These are phyloP conservation scores for Leptodactylus fuscus DNA, from an alignment of 2,113 vertebrate species.

Conservation along the genomic window DNA sequence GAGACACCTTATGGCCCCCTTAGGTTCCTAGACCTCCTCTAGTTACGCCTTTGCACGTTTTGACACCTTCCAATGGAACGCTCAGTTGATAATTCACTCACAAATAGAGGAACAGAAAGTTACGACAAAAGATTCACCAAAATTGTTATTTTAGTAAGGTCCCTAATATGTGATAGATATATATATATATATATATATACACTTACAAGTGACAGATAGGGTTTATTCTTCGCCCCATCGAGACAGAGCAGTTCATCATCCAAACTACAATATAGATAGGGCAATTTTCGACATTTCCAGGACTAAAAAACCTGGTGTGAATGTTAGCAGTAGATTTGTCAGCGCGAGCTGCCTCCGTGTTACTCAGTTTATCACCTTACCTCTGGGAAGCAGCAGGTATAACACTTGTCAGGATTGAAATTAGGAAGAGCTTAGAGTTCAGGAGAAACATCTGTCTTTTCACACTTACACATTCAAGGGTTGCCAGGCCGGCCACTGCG, in stretches of 20 bases:
- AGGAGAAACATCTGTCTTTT: constrained; percentile 55
- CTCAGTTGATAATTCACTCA: no score
- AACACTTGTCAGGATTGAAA: constrained; percentile 16
- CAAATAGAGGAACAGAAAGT: no score
- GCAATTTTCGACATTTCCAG: not conserved
- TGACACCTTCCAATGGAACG: no score
- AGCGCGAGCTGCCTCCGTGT: constrained; percentile 17
- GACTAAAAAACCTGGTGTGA: not conserved
- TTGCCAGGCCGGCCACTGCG: constrained; percentile 99
- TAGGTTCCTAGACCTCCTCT: no score
- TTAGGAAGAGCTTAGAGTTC: constrained; percentile 6
- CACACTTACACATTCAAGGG: constrained; percentile 95
- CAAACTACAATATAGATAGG: not conserved
- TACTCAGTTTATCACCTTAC: constrained; percentile 18
- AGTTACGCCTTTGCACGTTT: no score
- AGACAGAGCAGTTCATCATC: not conserved
- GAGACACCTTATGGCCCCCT: no score
- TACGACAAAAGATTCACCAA: no score
- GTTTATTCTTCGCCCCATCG: not conserved
- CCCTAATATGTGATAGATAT: no score
- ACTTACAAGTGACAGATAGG: no score
- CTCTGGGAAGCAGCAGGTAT: constrained; percentile 7
- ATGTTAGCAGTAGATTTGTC: constrained; percentile 37
- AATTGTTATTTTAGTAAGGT: no score
- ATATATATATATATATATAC: no score